Evolutionary conservation across 2,113 vertebrate genomes (phyloP).

Genomic region (Myrmecophaga tridactyla): DNA sequence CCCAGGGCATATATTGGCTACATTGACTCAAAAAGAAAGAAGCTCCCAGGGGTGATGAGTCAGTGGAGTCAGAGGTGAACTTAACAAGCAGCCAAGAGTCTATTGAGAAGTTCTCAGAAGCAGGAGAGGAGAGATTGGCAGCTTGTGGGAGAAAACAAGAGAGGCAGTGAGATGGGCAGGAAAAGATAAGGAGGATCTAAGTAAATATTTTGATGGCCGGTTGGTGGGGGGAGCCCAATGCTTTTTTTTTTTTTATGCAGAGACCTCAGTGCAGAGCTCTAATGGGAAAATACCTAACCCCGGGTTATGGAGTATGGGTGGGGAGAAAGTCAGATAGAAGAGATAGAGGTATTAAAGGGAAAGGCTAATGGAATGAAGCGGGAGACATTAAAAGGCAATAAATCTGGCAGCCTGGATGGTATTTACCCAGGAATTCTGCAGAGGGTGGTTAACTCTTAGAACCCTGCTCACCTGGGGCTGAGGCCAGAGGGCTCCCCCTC

Average conservation of each 20-base stretch:
- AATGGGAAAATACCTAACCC: slow-evolving; percentile 14
- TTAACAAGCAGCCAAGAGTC: not conserved
- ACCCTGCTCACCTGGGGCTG: not conserved
- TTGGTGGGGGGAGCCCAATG: not conserved
- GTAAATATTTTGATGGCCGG: not conserved
- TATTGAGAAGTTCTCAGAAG: not conserved
- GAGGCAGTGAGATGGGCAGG: not conserved
- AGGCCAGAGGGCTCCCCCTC: too few species aligned
- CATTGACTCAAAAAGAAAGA: not conserved
- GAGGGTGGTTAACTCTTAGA: slow-evolving; percentile 38
- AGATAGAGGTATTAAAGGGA: slow-evolving; percentile 47
- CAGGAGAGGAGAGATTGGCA: not conserved
- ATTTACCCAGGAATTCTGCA: slow-evolving; percentile 54
- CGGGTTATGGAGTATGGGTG: slow-evolving; percentile 10
- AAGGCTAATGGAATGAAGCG: slow-evolving; percentile 49
- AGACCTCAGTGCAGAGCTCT: slow-evolving; percentile 16
- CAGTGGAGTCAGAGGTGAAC: not conserved
- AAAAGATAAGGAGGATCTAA: not conserved
- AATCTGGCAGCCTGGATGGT: slow-evolving; percentile 64
- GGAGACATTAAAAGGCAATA: slow-evolving; percentile 66
- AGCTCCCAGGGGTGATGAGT: not conserved
- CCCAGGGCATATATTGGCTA: not conserved
- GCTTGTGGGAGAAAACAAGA: not conserved
- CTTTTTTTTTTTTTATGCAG: not conserved
- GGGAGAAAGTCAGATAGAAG: slow-evolving; percentile 39